Evolutionary conservation across 1,140 invertebrate species (phyloP), one percentile per base, ranked within the genome.

Genomic region (Drosophila lacteicornis): DNA sequence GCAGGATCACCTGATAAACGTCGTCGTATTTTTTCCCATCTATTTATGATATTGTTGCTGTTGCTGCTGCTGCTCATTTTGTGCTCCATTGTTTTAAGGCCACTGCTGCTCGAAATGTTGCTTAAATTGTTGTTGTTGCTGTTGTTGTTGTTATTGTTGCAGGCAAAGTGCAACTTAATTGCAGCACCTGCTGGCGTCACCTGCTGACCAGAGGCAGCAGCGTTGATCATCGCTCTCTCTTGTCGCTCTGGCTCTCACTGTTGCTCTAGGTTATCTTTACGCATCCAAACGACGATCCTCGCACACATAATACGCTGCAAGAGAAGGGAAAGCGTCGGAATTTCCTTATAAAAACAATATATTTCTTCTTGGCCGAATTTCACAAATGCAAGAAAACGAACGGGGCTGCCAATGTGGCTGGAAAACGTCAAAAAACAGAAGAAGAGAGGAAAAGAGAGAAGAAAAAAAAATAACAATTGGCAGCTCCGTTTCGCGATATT

Each of bases 161-260:
- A 84, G 42, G 77, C 70, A 59, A 88, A 87, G 70, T 87, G 84
- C 73, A 87, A 65, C 27, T 79, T 82, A 38, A 86, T 85, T 53
- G 82, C 62, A 51, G 78, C 78, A 81, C 70, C 63, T 67, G 59
- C 47, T 73, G 55, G 71, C 79, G 62, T 62, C 61, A 68, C 63
- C 71, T 79, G 74, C 69, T 73, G 70, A 60, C 67, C 70, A 61
- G 75, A 69, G 47, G 71, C 70, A 47, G 78, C 69, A 47, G 78
- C 69, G 79, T 85, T 87, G 53, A 88, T 84, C 85, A 88, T 88
- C 36, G 71, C 76, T 46, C 68, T 40, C 33, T 56, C 7, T 57
- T 22, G 7, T 17, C 6, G 19, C 11, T 61, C 19, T 61, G 22
- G 57, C 33, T 33, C 13, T 56, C 36, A 55, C 33, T 56, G 17